These are phyloP conservation scores for Eurypyga helias DNA, from an alignment of 2,113 vertebrate genomes.

Conservation along the genomic window DNA sequence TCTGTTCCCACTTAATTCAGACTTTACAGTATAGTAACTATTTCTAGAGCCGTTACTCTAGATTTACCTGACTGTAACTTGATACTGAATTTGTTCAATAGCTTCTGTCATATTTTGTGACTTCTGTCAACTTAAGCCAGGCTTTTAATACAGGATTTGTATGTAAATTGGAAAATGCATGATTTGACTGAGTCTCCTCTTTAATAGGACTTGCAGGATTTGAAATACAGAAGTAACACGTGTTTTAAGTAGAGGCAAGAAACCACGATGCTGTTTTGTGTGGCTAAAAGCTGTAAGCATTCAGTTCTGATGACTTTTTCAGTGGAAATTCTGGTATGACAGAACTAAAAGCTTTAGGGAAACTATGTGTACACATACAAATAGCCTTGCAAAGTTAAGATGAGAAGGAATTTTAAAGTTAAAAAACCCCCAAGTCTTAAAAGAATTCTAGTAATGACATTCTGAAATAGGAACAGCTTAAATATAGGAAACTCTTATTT, in stretches of 20 bases:
- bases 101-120: neutral
- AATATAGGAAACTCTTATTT: neutral
- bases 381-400: neutral
- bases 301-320: constrained; percentile 61
- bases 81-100: neutral
- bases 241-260: constrained; percentile 57
- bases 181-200: neutral
- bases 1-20: neutral
- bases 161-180: neutral
- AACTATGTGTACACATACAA: neutral
- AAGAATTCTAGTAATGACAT: neutral
- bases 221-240: constrained; percentile 7
- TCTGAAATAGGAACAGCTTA: neutral
- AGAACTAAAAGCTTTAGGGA: constrained; percentile 50
- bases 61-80: neutral
- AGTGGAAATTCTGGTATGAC: constrained; percentile 60
- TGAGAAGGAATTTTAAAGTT: neutral
- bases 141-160: constrained; percentile 21
- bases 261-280: constrained; percentile 39
- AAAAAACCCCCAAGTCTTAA: neutral
- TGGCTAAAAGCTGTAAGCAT: constrained; percentile 38
- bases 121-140: neutral
- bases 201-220: constrained; percentile 21
- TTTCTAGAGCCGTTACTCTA: neutral
- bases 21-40: neutral